Percentiles rank a stretch among this genome's conserved stretches.
Evolutionary conservation across 2,797 vertebrate genomes (phyloP).

Genomic region (Apogon talboti): DNA sequence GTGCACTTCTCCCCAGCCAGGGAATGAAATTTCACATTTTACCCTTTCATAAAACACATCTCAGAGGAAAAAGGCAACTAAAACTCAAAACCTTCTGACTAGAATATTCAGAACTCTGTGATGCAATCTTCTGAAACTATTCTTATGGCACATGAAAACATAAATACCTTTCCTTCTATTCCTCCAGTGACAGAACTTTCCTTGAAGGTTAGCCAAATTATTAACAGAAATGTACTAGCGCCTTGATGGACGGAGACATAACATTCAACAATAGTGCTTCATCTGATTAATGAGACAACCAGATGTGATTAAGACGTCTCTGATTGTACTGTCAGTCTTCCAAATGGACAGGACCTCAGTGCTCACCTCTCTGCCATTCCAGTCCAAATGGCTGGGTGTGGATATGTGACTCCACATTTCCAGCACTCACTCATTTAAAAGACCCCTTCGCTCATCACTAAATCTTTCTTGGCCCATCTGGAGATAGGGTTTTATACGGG

Average conservation of each 20-base stretch:
- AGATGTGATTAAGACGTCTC: slow-evolving; percentile 81
- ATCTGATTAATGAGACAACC: slow-evolving; percentile 80
- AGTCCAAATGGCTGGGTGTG: slow-evolving; percentile 76
- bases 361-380: slow-evolving; percentile 68
- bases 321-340: slow-evolving; percentile 85
- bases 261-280: slow-evolving; percentile 78
- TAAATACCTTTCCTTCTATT: slow-evolving; percentile 20
- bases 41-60: too few species aligned
- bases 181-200: slow-evolving; percentile 55
- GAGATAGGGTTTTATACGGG: slow-evolving; percentile 67
- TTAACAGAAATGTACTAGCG: slow-evolving; percentile 73
- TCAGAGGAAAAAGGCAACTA: too few species aligned
- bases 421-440: slow-evolving; percentile 81
- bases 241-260: slow-evolving; percentile 72
- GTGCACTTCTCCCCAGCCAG: too few species aligned
- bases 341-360: slow-evolving; percentile 80
- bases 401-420: slow-evolving; percentile 73
- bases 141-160: slow-evolving; percentile 24
- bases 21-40: too few species aligned
- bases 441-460: slow-evolving; percentile 72
- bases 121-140: slow-evolving; percentile 6
- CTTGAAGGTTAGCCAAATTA: slow-evolving; percentile 84
- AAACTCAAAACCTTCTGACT: background rate
- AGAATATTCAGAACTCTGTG: background rate
- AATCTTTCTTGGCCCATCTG: slow-evolving; percentile 76